Evolutionary conservation across 2,113 vertebrate genomes (phyloP).

Genomic region (Polypterus senegalus): DNA sequence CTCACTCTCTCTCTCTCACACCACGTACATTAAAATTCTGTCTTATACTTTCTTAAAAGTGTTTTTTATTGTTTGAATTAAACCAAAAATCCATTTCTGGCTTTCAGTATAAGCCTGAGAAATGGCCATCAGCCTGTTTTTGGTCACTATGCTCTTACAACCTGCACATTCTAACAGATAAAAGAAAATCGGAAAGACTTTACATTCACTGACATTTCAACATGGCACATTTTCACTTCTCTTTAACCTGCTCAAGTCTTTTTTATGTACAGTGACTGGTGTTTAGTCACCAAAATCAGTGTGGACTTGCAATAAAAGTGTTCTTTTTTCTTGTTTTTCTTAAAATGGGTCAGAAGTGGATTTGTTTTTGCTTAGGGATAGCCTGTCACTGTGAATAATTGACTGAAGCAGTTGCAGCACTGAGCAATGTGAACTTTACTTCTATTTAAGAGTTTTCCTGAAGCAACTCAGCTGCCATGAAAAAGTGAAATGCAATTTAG

Average conservation of each 20-base stretch:
- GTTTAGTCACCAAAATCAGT: background rate
- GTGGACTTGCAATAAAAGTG: background rate
- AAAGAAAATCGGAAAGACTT: too few species aligned
- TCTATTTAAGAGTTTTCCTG: background rate
- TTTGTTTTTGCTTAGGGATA: constrained; percentile 3
- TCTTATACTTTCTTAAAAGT: too few species aligned
- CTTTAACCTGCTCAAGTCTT: background rate
- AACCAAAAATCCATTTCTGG: too few species aligned
- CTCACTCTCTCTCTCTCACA: too few species aligned
- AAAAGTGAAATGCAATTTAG: background rate
- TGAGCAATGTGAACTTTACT: background rate
- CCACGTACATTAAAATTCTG: too few species aligned
- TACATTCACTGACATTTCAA: too few species aligned
- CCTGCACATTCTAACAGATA: too few species aligned
- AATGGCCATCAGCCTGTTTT: too few species aligned
- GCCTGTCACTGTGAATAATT: constrained; percentile 2
- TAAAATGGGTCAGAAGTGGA: background rate
- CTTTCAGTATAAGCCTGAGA: too few species aligned
- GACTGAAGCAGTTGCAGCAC: background rate
- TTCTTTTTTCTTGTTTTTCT: background rate
- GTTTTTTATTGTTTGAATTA: too few species aligned
- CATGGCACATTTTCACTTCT: background rate
- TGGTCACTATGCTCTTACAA: too few species aligned
- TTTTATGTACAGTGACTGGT: background rate
- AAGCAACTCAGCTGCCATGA: background rate